Percentiles rank a stretch among this genome's conserved stretches.
phyloP scores from a whole-genome alignment of 2,888 invertebrate genomes.

The Notodonta dromedarius region DNA sequence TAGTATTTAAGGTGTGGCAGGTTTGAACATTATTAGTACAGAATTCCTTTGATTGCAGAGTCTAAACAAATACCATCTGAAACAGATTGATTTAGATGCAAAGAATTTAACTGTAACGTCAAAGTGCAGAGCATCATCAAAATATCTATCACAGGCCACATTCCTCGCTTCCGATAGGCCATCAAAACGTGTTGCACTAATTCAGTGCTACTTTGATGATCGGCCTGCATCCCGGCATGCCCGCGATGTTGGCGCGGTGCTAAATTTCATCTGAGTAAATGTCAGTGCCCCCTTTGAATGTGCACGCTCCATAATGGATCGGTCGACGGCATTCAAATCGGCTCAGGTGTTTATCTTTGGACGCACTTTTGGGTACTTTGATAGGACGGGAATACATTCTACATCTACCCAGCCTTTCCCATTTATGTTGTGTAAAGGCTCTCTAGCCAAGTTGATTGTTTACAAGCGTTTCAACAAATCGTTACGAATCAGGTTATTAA shows the following conservation, averaged over 20 bases:
- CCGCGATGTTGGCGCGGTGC: constrained; percentile 55
- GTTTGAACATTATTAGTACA: too few species aligned
- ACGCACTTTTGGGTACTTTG: constrained; percentile 41
- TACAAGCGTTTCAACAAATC: too few species aligned
- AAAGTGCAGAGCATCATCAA: neutral
- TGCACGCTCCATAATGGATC: constrained; percentile 62
- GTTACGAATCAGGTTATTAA: too few species aligned
- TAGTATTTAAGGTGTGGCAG: too few species aligned
- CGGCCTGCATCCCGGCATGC: constrained; percentile 51
- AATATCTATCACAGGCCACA: constrained; percentile 6
- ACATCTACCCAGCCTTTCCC: too few species aligned
- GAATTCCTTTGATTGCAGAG: too few species aligned
- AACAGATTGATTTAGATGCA: too few species aligned
- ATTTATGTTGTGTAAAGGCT: too few species aligned
- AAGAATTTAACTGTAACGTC: neutral
- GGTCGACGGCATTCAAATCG: constrained; percentile 70
- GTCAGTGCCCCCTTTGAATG: constrained; percentile 63
- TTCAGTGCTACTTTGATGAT: constrained; percentile 59
- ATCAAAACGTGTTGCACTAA: constrained; percentile 28
- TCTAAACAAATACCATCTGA: too few species aligned
- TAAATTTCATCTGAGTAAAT: constrained; percentile 69
- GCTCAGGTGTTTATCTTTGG: constrained; percentile 56
- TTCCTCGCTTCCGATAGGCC: neutral
- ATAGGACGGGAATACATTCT: constrained; percentile 19
- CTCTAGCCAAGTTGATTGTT: too few species aligned